Evolutionary conservation across 2,888 invertebrate genomes (phyloP).

Genomic region (Trilocha varians): DNA sequence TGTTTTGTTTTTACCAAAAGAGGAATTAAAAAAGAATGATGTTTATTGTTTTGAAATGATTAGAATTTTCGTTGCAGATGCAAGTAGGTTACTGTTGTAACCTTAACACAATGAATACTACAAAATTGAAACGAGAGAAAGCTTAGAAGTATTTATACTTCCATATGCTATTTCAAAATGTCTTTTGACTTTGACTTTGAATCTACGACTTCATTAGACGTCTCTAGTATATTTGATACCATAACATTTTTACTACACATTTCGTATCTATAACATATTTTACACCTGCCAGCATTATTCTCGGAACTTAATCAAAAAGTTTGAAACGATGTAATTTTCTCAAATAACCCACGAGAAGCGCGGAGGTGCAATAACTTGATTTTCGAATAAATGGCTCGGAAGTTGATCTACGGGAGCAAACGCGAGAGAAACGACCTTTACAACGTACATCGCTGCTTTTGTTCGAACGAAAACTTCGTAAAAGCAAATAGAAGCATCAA

Average conservation of each 20-base stretch:
- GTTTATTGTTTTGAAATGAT: too few relatives aligned
- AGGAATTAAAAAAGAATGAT: too few relatives aligned
- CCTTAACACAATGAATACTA: too few relatives aligned
- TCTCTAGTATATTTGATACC: too few relatives aligned
- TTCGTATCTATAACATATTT: constrained; percentile 15
- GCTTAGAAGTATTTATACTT: too few relatives aligned
- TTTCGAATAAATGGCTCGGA: constrained; percentile 67
- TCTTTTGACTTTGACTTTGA: too few relatives aligned
- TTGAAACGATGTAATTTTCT: constrained; percentile 47
- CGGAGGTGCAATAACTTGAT: constrained; percentile 68
- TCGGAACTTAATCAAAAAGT: constrained; percentile 25
- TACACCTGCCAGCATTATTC: constrained; percentile 25
- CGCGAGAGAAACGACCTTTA: constrained; percentile 28
- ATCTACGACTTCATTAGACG: too few relatives aligned
- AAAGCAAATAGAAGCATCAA: constrained; percentile 46
- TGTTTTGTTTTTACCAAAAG: too few relatives aligned
- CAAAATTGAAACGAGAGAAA: constrained; percentile 11
- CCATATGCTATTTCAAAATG: too few relatives aligned
- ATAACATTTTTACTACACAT: too few relatives aligned
- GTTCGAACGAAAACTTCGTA: constrained; percentile 34
- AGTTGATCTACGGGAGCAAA: constrained; percentile 56
- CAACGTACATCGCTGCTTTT: constrained; percentile 50
- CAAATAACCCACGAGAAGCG: constrained; percentile 64
- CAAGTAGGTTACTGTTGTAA: too few relatives aligned
- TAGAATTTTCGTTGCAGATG: too few relatives aligned